Evolutionary conservation across 2,797 vertebrate species (phyloP), one percentile per base, ranked within the genome.

Genomic region (Apogon hyalosoma): DNA sequence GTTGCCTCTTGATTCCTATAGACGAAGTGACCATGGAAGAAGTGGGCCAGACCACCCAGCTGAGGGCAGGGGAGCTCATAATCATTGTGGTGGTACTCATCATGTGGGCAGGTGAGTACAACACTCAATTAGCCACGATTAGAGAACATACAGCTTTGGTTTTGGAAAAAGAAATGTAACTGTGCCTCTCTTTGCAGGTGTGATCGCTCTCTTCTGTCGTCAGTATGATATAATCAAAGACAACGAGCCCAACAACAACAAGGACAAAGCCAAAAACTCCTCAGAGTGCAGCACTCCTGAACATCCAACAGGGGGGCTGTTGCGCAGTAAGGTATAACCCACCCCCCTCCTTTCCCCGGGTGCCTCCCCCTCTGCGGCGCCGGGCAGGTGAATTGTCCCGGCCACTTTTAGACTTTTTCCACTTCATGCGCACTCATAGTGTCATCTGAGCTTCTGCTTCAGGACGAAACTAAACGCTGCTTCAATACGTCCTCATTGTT

Each of bases 181-280:
- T 12, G 1, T 43, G 28, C 51, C 31, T 63, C 42, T 56, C 55
- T 57, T 14, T n/a, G 11, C 75, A 98, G 97, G 97, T 74, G 97
- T 98, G 88, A 98, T 98, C 21, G 96, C 95, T 63, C 95, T 98
- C 64, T 98, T 98, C 91, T 98, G 97, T 87, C 96, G 97, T 49
- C 97, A 98, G 91, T 98, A 98, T 53, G 97, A 98, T 42, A 98
- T 98, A 80, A 98, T 98, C 91, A 98, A 98, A 93, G 97, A 98
- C 79, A 98, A 98, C 0, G 97, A 98, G 77, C 97, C 97, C 14
- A 98, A 95, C 83, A 98, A 96, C 90, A 98, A 96, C 92, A 98
- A 98, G 94, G 97, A 98, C 86, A 98, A 98, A 95, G 94, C 94
- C 91, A 98, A 98, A 94, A 98, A 90, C 79, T 93, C 96, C 1